Conservation (phyloP, 53 echinoderm and acorn worm genomes). For the Hippasteria phrygiana region DNA sequence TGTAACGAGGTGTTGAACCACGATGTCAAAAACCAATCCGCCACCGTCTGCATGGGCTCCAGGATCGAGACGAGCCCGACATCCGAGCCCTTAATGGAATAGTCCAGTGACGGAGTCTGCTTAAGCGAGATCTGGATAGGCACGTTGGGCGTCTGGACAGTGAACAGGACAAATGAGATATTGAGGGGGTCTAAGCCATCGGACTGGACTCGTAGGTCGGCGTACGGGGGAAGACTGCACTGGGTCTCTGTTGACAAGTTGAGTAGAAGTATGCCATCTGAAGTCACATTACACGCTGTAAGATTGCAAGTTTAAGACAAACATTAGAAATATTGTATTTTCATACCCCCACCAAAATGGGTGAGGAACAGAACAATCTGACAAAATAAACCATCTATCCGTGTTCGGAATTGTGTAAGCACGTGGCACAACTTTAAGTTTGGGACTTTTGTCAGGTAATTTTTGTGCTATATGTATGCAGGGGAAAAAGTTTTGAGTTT, state of each 20-base stretch:
- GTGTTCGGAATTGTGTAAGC: too few species aligned
- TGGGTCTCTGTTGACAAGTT: constrained; percentile 20
- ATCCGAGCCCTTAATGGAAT: constrained; percentile 38
- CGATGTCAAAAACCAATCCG: constrained; percentile 39
- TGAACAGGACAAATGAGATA: constrained; percentile 26
- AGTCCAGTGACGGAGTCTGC: constrained; percentile 4
- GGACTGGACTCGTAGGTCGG: background rate
- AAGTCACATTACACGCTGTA: too few species aligned
- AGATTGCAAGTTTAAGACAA: too few species aligned
- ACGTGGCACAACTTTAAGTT: too few species aligned
- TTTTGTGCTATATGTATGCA: too few species aligned
- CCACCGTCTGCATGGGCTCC: background rate
- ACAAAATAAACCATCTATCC: too few species aligned
- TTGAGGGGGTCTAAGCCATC: background rate
- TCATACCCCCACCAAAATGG: too few species aligned
- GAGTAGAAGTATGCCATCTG: background rate
- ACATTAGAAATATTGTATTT: too few species aligned
- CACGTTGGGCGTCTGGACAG: constrained; percentile 45
- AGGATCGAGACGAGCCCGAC: constrained; percentile 45
- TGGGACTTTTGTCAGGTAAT: too few species aligned
- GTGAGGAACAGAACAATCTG: too few species aligned
- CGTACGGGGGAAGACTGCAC: background rate
- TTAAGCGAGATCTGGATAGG: constrained; percentile 34
- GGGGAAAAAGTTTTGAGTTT: too few species aligned
- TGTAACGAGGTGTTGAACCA: background rate